A percentile compares a stretch with the other conserved stretches of the same genome.
phyloP scores from a whole-genome alignment of 1,140 invertebrate species.

The Drosophila pruinosa region DNA sequence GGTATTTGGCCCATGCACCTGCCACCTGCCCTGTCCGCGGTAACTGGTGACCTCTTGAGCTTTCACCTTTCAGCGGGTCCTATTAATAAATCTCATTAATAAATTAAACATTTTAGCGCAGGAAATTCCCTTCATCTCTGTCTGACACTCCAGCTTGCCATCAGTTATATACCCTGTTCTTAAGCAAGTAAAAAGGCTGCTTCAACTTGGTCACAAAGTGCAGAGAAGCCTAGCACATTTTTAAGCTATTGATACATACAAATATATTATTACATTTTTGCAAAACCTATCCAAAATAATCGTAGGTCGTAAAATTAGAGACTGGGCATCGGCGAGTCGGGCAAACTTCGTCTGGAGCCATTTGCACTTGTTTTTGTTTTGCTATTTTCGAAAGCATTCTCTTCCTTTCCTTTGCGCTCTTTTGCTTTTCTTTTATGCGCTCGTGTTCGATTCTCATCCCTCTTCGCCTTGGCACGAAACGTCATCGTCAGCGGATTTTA shows the following conservation, averaged over 20 bases:
- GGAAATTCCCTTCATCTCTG: constrained; percentile 51
- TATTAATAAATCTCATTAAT: constrained; percentile 81
- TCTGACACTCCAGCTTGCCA: neutral
- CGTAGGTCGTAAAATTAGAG: too few relatives aligned
- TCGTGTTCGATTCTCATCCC: constrained; percentile 25
- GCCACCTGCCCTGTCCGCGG: neutral
- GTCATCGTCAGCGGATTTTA: constrained; percentile 45
- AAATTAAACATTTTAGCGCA: constrained; percentile 76
- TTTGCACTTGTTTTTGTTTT: constrained; percentile 3
- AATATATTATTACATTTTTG: too few relatives aligned
- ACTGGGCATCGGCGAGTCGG: neutral
- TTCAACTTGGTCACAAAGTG: neutral
- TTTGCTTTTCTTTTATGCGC: constrained; percentile 9
- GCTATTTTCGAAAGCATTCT: neutral
- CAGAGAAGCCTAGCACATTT: neutral
- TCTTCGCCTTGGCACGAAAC: constrained; percentile 1
- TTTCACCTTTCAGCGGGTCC: constrained; percentile 65
- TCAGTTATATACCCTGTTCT: neutral
- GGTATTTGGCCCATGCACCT: too few relatives aligned
- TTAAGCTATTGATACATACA: too few relatives aligned
- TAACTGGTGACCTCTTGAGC: constrained; percentile 34
- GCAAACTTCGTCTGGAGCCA: neutral
- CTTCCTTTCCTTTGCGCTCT: neutral
- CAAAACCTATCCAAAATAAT: too few relatives aligned
- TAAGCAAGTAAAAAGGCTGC: neutral